phyloP scores from a whole-genome alignment of 2,888 invertebrate species.

The Chrysina gloriosa region DNA sequence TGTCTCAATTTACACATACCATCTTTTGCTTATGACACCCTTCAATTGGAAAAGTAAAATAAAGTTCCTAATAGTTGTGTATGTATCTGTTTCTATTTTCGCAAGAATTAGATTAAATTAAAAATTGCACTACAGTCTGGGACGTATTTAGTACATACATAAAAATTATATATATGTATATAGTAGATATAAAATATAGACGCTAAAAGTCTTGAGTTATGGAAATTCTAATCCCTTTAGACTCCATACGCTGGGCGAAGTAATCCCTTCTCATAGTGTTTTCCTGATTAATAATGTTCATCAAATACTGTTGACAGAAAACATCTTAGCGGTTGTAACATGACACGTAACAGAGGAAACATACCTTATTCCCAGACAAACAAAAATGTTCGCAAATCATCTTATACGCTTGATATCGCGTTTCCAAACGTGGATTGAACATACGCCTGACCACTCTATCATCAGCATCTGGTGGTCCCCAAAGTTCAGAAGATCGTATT shows the following conservation, averaged over 20 bases:
- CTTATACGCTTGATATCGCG: slow-evolving; percentile 42
- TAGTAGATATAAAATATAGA: no score
- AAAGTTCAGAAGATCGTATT: slow-evolving; percentile 44
- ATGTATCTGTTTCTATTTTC: no score
- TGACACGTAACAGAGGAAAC: no score
- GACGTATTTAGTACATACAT: no score
- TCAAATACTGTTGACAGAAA: not conserved
- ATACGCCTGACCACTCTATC: slow-evolving; percentile 42
- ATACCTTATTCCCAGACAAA: slow-evolving; percentile 40
- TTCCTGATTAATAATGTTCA: slow-evolving; percentile 24
- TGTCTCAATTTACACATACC: no score
- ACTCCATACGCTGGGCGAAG: slow-evolving; percentile 6
- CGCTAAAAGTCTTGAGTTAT: not conserved
- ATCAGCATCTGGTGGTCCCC: slow-evolving; percentile 47
- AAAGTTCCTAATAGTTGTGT: no score
- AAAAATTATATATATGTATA: no score
- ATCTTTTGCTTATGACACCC: no score
- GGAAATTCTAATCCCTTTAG: not conserved
- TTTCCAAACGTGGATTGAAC: slow-evolving; percentile 48
- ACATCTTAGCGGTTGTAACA: no score
- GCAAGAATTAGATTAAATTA: no score
- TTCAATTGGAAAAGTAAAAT: no score
- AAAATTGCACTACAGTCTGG: no score
- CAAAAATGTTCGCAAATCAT: slow-evolving; percentile 46
- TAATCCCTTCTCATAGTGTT: slow-evolving; percentile 21